Percentiles rank a stretch among this genome's conserved stretches.
phyloP scores from a whole-genome alignment of 2,888 invertebrate genomes.

The Lacanobia wlatinum region DNA sequence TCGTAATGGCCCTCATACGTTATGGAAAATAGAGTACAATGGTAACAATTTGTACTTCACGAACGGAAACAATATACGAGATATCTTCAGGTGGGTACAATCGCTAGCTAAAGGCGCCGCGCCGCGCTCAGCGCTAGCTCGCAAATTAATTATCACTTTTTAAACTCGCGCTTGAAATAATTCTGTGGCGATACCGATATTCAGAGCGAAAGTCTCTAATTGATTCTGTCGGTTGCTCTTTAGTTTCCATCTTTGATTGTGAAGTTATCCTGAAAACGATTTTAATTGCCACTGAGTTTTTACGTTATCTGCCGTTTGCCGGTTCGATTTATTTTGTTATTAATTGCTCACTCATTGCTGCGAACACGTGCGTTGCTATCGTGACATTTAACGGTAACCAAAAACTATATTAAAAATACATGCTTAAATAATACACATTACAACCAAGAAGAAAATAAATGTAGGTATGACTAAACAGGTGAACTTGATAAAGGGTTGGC shows the following conservation, averaged over 20 bases:
- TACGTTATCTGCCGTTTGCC: neutral
- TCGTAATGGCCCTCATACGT: constrained; percentile 62
- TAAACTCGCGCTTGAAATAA: constrained; percentile 38
- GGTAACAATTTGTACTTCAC: constrained; percentile 74
- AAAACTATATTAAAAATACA: constrained; percentile 2
- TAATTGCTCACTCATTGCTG: constrained; percentile 18
- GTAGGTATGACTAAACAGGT: constrained; percentile 28
- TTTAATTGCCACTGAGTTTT: constrained; percentile 28
- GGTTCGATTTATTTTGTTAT: constrained; percentile 13
- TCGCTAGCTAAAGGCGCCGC: constrained; percentile 43
- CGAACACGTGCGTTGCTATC: neutral
- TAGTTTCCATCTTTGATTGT: constrained; percentile 40
- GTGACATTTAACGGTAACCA: constrained; percentile 23
- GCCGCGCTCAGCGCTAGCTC: neutral
- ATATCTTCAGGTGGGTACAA: constrained; percentile 74
- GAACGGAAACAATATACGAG: constrained; percentile 72
- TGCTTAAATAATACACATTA: neutral
- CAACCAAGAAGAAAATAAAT: constrained; percentile 23
- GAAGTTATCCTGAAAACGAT: constrained; percentile 24
- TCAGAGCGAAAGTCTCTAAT: constrained; percentile 36
- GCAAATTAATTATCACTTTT: constrained; percentile 52
- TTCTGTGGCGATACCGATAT: constrained; percentile 31
- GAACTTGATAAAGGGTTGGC: constrained; percentile 6
- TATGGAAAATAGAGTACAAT: constrained; percentile 73
- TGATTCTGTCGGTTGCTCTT: constrained; percentile 48